phyloP scores from a whole-genome alignment of 2,797 vertebrate genomes.

The Helicolenus hilgendorfi region DNA sequence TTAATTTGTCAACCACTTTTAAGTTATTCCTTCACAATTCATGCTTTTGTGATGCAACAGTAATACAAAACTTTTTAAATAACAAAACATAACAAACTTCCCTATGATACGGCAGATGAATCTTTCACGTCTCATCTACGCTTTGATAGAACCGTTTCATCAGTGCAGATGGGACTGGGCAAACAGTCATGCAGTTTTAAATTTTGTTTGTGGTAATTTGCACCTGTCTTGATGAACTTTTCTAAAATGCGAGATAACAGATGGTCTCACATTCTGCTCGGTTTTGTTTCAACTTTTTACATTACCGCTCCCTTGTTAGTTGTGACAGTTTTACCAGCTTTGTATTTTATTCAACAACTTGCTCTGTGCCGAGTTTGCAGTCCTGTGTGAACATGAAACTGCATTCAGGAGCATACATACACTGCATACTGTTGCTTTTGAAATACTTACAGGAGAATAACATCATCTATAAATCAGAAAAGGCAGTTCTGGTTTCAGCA shows the following conservation, averaged over 20 bases:
- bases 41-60: not conserved
- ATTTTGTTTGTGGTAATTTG: not conserved
- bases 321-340: not conserved
- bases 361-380: not conserved
- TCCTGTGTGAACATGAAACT: not conserved
- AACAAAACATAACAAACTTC: not conserved
- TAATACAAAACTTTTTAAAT: not conserved
- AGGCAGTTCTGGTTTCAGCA: not conserved
- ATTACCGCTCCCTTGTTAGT: not conserved
- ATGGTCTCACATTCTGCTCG: not conserved
- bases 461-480: not conserved
- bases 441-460: not conserved
- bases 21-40: not conserved
- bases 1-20: not conserved
- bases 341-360: not conserved
- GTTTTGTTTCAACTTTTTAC: not conserved
- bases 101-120: not conserved
- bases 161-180: not conserved
- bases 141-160: not conserved
- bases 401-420: not conserved
- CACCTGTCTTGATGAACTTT: not conserved
- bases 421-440: not conserved
- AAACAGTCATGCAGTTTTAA: not conserved
- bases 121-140: not conserved
- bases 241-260: not conserved